Evolutionary conservation across 2,888 invertebrate genomes (phyloP).

Genomic region (Troides oblongomaculatus): DNA sequence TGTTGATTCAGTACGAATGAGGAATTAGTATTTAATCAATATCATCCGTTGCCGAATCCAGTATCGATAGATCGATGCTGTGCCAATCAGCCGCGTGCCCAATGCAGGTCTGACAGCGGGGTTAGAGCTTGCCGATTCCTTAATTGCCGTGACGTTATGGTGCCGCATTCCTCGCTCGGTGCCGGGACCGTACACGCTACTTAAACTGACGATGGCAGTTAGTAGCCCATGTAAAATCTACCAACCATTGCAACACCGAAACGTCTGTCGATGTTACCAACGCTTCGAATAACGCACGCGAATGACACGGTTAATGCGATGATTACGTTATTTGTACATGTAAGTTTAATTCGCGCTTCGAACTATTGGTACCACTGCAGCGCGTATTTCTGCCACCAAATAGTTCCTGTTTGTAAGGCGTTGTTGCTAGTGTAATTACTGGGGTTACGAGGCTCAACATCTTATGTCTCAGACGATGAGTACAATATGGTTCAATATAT

Average conservation of each 20-base stretch:
- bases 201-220: constrained; percentile 50
- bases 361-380: not conserved
- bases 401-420: too few species aligned
- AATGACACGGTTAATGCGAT: constrained; percentile 6
- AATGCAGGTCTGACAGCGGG: constrained; percentile 72
- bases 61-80: constrained; percentile 32
- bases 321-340: not conserved
- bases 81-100: constrained; percentile 74
- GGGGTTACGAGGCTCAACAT: too few species aligned
- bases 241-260: constrained; percentile 44
- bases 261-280: constrained; percentile 31
- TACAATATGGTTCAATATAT: too few species aligned
- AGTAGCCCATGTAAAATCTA: constrained; percentile 36
- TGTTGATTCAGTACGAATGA: not conserved
- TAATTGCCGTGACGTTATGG: constrained; percentile 80
- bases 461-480: too few species aligned
- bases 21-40: not conserved
- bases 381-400: too few species aligned
- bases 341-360: not conserved
- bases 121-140: constrained; percentile 79
- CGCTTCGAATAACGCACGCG: constrained; percentile 4
- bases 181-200: constrained; percentile 52
- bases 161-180: constrained; percentile 67
- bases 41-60: constrained; percentile 36
- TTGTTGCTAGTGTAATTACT: too few species aligned